phyloP scores from a whole-genome alignment of 1,140 invertebrate species.

The Bombyx mori region ASM3026992v2 NC_085115.1:6340501-6341000 shows the following conservation, averaged over 20 bases:
- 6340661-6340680: no score
- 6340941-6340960: conserved; percentile 21
- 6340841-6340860: conserved; percentile 34
- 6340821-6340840: conserved; percentile 19
- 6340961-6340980: conserved; percentile 23
- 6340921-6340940: conserved; percentile 43
- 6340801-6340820: conserved; percentile 40
- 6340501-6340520: no score
- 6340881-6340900: conserved; percentile 65
- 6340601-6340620: no score
- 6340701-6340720: conserved; percentile 49
- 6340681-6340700: conserved; percentile 35
- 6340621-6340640: no score
- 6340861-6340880: conserved; percentile 42
- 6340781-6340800: conserved; percentile 66
- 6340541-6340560: no score
- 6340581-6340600: no score
- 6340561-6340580: no score
- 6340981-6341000: background rate
- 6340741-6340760: conserved; percentile 34
- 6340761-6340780: conserved; percentile 50
- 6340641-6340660: no score
- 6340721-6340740: conserved; percentile 53
- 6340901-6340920: conserved; percentile 63
- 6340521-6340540: no score